These are phyloP conservation scores for Clarias macrocephalus DNA, from an alignment of 2,113 vertebrate genomes.

Conservation along the genomic window DNA sequence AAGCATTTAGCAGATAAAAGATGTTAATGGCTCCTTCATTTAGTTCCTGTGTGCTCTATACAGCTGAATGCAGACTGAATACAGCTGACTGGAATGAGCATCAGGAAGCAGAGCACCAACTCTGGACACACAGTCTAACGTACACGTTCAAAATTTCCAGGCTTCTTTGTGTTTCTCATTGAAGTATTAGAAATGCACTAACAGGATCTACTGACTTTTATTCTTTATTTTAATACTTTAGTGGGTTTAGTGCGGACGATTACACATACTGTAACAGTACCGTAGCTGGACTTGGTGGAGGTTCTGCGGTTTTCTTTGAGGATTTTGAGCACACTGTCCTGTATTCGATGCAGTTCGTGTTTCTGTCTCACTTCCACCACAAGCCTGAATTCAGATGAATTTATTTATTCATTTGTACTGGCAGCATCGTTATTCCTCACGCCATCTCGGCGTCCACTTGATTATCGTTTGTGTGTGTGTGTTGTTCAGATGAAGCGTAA, in stretches of 20 bases:
- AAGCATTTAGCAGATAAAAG: slow-evolving; percentile 69
- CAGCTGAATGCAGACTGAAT: slow-evolving; percentile 25
- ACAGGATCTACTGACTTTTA: too few relatives aligned
- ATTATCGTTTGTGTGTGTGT: slow-evolving; percentile 10
- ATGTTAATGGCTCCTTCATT: slow-evolving; percentile 66
- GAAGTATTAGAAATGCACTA: not conserved
- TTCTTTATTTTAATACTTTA: too few relatives aligned
- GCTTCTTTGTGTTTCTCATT: too few relatives aligned
- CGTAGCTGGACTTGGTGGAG: not conserved
- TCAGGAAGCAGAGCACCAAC: slow-evolving; percentile 5
- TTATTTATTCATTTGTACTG: slow-evolving; percentile 8
- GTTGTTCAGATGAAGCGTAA: slow-evolving; percentile 23
- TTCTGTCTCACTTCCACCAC: not conserved
- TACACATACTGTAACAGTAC: not conserved
- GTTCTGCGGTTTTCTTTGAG: not conserved
- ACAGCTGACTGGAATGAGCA: not conserved
- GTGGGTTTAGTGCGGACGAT: not conserved
- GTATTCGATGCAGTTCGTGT: not conserved
- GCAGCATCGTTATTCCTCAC: slow-evolving; percentile 8
- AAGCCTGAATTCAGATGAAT: slow-evolving; percentile 11
- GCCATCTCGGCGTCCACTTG: not conserved
- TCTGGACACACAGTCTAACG: not conserved
- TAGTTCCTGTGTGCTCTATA: slow-evolving; percentile 60
- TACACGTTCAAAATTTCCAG: not conserved
- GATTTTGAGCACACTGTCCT: not conserved